Evolutionary conservation across 2,113 vertebrate species (phyloP).

Genomic region (Damaliscus lunatus): DNA sequence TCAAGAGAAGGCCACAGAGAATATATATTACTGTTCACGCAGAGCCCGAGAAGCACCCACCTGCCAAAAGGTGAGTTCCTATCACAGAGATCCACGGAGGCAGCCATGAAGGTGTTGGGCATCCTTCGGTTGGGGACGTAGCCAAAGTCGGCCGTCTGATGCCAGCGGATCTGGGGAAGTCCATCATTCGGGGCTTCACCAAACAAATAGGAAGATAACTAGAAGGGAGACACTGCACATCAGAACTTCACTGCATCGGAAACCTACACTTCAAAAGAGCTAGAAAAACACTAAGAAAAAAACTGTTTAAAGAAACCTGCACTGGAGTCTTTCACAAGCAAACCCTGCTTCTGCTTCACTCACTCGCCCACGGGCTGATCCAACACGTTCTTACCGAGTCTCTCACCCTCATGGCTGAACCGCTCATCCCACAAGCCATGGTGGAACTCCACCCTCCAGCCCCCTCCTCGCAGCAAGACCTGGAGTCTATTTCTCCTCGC

Average conservation of each 20-base stretch:
- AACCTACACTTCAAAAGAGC: background rate
- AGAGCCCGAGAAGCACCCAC: conserved; percentile 60
- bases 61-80: conserved; percentile 84
- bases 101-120: conserved; percentile 93
- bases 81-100: conserved; percentile 90
- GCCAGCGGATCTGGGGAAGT: conserved; percentile 91
- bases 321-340: background rate
- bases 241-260: background rate
- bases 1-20: background rate
- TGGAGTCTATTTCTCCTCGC: background rate
- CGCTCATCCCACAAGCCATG: background rate
- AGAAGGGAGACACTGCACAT: background rate
- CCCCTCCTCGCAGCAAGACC: background rate
- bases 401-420: background rate
- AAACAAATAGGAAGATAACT: conserved; percentile 84
- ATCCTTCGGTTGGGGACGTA: conserved; percentile 86
- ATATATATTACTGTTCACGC: background rate
- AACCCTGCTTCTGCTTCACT: background rate
- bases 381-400: background rate
- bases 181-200: fast-evolving
- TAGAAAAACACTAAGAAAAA: background rate
- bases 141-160: conserved; percentile 91
- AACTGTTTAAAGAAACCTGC: background rate
- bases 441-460: background rate
- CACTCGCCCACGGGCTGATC: background rate